phyloP scores from a whole-genome alignment of 35 echinoderm and acorn worm species.

The Patiria miniata region DNA sequence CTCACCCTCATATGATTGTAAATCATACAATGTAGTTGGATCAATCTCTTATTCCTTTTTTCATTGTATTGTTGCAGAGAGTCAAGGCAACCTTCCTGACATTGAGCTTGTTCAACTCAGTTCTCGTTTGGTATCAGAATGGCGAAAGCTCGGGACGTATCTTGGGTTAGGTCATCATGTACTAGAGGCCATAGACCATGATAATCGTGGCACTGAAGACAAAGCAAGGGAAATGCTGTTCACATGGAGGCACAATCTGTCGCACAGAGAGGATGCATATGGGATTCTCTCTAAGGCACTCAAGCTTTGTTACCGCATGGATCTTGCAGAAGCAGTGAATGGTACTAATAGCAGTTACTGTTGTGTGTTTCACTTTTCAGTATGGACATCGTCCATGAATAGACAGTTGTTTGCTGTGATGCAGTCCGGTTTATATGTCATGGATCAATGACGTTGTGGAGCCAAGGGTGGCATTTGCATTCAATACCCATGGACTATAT shows the following conservation, averaged over 20 bases:
- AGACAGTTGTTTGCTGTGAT: no score
- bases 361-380: no score
- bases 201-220: not conserved
- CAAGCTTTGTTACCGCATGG: not conserved
- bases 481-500: no score
- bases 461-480: no score
- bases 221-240: not conserved
- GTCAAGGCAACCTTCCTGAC: not conserved
- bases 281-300: not conserved
- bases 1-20: no score
- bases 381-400: no score
- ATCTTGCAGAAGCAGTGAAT: not conserved
- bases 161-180: not conserved
- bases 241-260: not conserved
- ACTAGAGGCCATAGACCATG: not conserved
- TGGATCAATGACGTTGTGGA: no score
- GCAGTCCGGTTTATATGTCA: no score
- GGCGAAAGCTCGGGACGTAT: not conserved
- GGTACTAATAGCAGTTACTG: not conserved
- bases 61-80: no score
- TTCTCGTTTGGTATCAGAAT: not conserved
- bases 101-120: not conserved
- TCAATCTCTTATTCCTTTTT: no score
- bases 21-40: no score
- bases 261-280: not conserved